Percentiles rank a stretch among this genome's conserved stretches.
phyloP scores from a whole-genome alignment of 1,140 invertebrate genomes.

The Zaprionus inermis region DNA sequence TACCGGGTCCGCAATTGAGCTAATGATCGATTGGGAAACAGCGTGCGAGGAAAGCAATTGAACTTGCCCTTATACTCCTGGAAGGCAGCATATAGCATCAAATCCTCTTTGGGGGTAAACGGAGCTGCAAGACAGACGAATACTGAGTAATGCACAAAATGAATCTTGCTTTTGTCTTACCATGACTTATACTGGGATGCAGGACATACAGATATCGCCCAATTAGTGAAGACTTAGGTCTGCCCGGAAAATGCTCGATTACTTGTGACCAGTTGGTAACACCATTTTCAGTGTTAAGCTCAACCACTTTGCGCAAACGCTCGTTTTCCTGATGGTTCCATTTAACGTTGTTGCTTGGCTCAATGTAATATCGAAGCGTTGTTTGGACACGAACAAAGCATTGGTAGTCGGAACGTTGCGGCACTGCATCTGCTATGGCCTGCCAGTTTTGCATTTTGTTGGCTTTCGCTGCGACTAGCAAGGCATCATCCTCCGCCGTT shows the following conservation, averaged over 20 bases:
- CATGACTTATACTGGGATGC: slow-evolving; percentile 82
- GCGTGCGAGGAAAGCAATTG: slow-evolving; percentile 83
- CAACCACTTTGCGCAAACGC: slow-evolving; percentile 85
- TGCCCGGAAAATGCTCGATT: slow-evolving; percentile 86
- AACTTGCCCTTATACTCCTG: slow-evolving; percentile 87
- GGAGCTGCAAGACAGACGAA: slow-evolving; percentile 43
- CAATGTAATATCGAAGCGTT: slow-evolving; percentile 78
- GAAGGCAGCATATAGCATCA: slow-evolving; percentile 86
- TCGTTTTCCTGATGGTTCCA: slow-evolving; percentile 88
- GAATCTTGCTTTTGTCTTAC: slow-evolving; percentile 30
- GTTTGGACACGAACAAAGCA: slow-evolving; percentile 88
- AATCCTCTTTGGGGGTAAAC: slow-evolving; percentile 87
- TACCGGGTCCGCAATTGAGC: slow-evolving; percentile 86
- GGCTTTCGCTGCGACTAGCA: slow-evolving; percentile 84
- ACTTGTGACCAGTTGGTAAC: slow-evolving; percentile 88
- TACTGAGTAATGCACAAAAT: neutral
- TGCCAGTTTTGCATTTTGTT: slow-evolving; percentile 88
- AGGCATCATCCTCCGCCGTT: slow-evolving; percentile 85
- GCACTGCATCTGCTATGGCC: slow-evolving; percentile 86
- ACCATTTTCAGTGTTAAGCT: slow-evolving; percentile 86
- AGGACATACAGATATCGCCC: slow-evolving; percentile 84
- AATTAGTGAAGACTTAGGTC: slow-evolving; percentile 88
- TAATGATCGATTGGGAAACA: slow-evolving; percentile 85
- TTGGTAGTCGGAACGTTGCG: slow-evolving; percentile 87
- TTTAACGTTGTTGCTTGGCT: slow-evolving; percentile 63